These are phyloP conservation scores for Natrix natrix DNA, from an alignment of 2,797 vertebrate genomes.

Conservation along the genomic window DNA sequence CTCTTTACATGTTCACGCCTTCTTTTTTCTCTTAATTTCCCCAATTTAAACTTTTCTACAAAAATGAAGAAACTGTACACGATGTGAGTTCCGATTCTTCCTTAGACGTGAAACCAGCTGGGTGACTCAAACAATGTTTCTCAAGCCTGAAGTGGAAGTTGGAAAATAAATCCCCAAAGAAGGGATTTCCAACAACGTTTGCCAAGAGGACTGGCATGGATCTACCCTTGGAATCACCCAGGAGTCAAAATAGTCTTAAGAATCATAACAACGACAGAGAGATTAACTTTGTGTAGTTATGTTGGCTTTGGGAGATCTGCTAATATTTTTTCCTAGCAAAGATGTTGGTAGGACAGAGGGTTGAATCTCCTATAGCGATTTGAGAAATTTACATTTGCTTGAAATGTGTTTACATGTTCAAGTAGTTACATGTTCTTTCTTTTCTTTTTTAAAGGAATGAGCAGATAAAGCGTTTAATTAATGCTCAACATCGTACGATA, in stretches of 20 bases:
- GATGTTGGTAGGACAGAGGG: not conserved
- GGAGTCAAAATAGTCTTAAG: not conserved
- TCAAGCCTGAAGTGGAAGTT: not conserved
- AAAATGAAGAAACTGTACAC: not conserved
- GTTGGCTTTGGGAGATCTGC: not conserved
- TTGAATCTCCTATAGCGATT: not conserved
- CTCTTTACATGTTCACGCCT: not conserved
- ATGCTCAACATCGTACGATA: conserved; percentile 18
- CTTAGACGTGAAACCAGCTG: not conserved
- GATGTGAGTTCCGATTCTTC: not conserved
- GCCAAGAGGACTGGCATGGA: not conserved
- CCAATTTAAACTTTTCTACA: not conserved
- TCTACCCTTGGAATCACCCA: not conserved
- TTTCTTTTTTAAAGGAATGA: not conserved
- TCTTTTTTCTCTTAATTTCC: not conserved
- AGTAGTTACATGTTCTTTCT: not conserved
- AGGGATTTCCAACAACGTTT: not conserved
- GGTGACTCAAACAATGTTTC: not conserved
- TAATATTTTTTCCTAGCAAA: not conserved
- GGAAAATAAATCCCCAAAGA: not conserved
- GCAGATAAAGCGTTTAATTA: not conserved
- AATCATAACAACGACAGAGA: not conserved
- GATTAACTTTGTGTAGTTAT: not conserved
- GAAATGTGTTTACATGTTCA: not conserved
- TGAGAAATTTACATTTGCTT: not conserved